Base-by-base conservation (phyloP, 1,140 invertebrate genomes). In the Penaeus chinensis region DNA sequence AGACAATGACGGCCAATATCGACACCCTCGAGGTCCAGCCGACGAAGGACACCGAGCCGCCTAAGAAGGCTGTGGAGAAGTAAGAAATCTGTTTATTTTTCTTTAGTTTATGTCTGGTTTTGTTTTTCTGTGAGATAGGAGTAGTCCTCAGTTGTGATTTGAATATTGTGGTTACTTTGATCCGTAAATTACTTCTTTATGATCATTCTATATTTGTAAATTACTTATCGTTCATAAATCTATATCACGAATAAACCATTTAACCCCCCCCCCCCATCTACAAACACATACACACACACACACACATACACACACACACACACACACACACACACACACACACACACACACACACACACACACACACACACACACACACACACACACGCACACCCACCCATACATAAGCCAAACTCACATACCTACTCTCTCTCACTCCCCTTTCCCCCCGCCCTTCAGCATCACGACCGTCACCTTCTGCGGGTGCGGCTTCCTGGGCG, bases 401-500 rank as follows among this genome's bases (percentile, higher is more conserved):
- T 11, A 20, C 32, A 69, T 69, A 20, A 69, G 54, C 22, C 42
- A 37, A 20, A 20, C 19, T 19, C 37, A 24, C 37, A 74, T 20
- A 42, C 37, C 37, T 7, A 42, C 37, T 42, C 37, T 42, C 37
- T 54, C 54, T 16, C 11, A 54, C 11, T 11, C 54, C 11, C 54
- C 0, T 42, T 42, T 13, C 11, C 54, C 16, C 16, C 54, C 11
- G 11, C 16, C 11, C 18, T 8, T 7, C 86, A 87, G 86, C 37
- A 78, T 87, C 20, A 82, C 69, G 16, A 79, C 80, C 2, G 86
- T 87, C n/a, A 87, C 86, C 5, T 87, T 87, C 54, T 87, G 86
- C 32, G 86, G 86, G 54, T 87, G 86, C 60, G 86, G 86, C n/a
- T 87, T 87, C 81, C 81, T 87, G 22, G 86, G 86, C 8, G 69